Percentiles rank a stretch among this genome's conserved stretches.
These are phyloP conservation scores for Fregata magnificens DNA, from an alignment of 2,113 vertebrate species.

Conservation along the genomic window DNA sequence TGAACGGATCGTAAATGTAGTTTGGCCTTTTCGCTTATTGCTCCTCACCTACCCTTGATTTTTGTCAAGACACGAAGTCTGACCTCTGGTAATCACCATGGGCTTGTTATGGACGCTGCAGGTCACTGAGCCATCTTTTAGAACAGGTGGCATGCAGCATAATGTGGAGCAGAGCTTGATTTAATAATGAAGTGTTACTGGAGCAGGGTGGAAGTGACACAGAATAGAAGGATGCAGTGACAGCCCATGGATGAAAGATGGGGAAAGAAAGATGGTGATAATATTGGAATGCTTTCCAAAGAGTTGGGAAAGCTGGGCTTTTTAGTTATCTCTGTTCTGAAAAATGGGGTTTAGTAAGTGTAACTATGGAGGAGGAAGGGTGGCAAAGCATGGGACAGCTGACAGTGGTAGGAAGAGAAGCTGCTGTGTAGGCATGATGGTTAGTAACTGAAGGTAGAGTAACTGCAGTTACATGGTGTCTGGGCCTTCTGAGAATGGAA, in stretches of 20 bases:
- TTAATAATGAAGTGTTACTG: not conserved
- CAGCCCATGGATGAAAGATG: not conserved
- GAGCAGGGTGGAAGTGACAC: not conserved
- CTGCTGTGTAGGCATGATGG: not conserved
- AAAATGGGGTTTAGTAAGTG: not conserved
- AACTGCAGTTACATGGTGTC: not conserved
- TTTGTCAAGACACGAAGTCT: not conserved
- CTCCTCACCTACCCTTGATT: not conserved
- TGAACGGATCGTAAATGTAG: not conserved
- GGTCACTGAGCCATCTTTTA: not conserved
- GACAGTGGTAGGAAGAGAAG: not conserved
- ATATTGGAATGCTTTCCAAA: not conserved
- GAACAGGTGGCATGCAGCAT: not conserved
- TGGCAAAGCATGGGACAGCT: not conserved
- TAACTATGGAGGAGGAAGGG: not conserved
- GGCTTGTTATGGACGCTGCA: not conserved
- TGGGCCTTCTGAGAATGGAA: not conserved
- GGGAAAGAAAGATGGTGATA: not conserved
- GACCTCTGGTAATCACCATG: not conserved
- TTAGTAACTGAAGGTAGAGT: not conserved
- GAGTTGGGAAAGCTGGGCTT: not conserved
- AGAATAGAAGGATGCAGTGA: not conserved
- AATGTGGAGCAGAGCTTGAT: not conserved
- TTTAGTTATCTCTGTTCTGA: not conserved
- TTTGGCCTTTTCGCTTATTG: not conserved